Conservation (phyloP, 2,113 vertebrate genomes). For the Pagrus major region DNA sequence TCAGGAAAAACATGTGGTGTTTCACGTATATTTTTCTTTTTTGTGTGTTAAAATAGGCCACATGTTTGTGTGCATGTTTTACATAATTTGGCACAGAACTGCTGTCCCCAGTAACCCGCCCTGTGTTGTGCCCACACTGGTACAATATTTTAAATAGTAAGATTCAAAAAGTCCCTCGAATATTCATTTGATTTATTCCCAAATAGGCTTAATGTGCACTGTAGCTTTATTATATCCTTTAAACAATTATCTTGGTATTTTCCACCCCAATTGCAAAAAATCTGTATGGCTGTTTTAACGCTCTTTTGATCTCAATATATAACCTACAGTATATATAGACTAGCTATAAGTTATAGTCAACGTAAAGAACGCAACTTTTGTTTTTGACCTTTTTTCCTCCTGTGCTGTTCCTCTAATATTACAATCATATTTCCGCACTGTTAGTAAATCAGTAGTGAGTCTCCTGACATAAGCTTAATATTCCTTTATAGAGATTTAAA, state of each 20-base stretch:
- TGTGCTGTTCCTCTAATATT: neutral
- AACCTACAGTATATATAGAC: neutral
- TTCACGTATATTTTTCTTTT: neutral
- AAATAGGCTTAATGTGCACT: neutral
- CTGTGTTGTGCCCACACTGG: too few species aligned
- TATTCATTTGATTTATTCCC: neutral
- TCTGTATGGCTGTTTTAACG: neutral
- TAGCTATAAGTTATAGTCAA: neutral
- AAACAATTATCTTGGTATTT: neutral
- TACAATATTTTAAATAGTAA: too few species aligned
- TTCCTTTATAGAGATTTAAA: neutral
- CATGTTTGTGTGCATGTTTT: neutral
- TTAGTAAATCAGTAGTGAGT: neutral
- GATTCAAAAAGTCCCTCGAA: neutral
- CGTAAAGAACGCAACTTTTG: too few species aligned
- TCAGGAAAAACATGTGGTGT: neutral
- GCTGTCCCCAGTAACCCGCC: too few species aligned
- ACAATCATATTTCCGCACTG: neutral
- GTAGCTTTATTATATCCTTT: neutral
- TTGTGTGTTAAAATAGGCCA: neutral
- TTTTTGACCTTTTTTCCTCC: neutral
- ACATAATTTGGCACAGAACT: neutral
- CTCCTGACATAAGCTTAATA: neutral
- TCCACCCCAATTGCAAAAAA: neutral
- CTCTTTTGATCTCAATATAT: neutral